Evolutionary conservation across 92 coral and sea anemone genomes (phyloP), one percentile per base, ranked within the genome.

Genomic region (Actinostola sp.): DNA sequence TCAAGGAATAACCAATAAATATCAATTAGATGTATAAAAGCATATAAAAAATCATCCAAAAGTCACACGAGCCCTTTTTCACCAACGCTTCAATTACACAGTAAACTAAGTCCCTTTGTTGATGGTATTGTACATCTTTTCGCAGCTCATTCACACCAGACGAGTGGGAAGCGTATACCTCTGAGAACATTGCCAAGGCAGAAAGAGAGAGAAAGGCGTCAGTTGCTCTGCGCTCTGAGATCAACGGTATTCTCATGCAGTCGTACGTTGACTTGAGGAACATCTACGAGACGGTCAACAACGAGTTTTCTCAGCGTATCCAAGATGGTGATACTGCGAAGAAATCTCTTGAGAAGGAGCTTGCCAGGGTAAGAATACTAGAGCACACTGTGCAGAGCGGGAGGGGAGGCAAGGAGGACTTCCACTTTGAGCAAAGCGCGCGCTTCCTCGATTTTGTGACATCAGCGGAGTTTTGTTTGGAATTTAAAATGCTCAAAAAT

Each of bases 221-320:
- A 27, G 97, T 93, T 30, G 96, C 93, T 25, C 79, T 93, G 51
- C 90, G 98, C 54, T 86, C 93, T 25, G 98, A 93, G 77, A 93
- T 93, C 74, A 93, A 93, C 54, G 96, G 98, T 39, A 93, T 93
- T 60, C 75, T 93, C 57, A 93, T 93, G 98, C 98, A 93, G 90
- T 77, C 93, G 11, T 93, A 90, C 34, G 98, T 91, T 2, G 98
- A 93, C 61, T 74, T 93, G 79, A 83, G 90, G 58, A 88, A 88
- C 82, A 85, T 93, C 61, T 93, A 86, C 80, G 98, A 93, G 89
- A 90, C 88, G 30, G 98, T 93, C 35, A 93, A 90, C 86, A 90
- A 93, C 72, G 92, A 85, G 86, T 93, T 93, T 70, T 70, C 79
- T 76, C 84, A 82, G 82, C 96, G 98, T 39, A 91, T 93, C 48